phyloP scores from a whole-genome alignment of 2,888 invertebrate species.

The Seira ritae region DNA sequence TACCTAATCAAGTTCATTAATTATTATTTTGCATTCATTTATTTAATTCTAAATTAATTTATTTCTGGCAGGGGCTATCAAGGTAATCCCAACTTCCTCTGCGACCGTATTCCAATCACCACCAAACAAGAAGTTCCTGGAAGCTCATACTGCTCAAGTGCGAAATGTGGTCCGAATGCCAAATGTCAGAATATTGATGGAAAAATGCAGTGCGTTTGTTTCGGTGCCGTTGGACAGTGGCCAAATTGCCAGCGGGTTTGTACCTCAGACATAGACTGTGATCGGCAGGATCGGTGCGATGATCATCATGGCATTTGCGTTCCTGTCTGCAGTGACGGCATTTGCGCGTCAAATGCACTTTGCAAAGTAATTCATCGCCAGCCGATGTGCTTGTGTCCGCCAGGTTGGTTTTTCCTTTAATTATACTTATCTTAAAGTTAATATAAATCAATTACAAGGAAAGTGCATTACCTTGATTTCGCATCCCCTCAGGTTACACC shows the following conservation, averaged over 20 bases:
- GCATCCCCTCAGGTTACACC: conserved; percentile 22
- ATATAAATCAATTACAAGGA: too few relatives aligned
- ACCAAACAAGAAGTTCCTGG: neutral
- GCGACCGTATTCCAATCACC: conserved; percentile 41
- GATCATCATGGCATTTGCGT: conserved; percentile 39
- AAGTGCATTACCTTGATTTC: too few relatives aligned
- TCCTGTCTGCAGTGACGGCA: conserved; percentile 35
- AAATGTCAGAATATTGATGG: conserved; percentile 38
- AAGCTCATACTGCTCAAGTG: conserved; percentile 33
- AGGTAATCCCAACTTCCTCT: conserved; percentile 32
- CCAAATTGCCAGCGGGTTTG: conserved; percentile 47
- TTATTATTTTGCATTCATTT: too few relatives aligned
- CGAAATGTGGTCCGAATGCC: conserved; percentile 46
- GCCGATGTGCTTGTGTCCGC: conserved; percentile 47
- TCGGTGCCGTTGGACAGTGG: conserved; percentile 28
- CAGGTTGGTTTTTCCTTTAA: too few relatives aligned
- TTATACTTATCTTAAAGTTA: too few relatives aligned
- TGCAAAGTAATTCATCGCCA: conserved; percentile 47
- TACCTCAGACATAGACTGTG: conserved; percentile 44
- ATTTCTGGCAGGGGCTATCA: conserved; percentile 34
- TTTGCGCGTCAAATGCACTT: conserved; percentile 49
- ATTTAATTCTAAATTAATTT: neutral
- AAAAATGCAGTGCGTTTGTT: conserved; percentile 34
- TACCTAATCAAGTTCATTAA: too few relatives aligned
- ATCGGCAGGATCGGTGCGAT: conserved; percentile 38